Percentiles rank a stretch among this genome's conserved stretches.
Evolutionary conservation across 1,140 invertebrate genomes (phyloP).

Genomic region (Mesaphorura yosii): DNA sequence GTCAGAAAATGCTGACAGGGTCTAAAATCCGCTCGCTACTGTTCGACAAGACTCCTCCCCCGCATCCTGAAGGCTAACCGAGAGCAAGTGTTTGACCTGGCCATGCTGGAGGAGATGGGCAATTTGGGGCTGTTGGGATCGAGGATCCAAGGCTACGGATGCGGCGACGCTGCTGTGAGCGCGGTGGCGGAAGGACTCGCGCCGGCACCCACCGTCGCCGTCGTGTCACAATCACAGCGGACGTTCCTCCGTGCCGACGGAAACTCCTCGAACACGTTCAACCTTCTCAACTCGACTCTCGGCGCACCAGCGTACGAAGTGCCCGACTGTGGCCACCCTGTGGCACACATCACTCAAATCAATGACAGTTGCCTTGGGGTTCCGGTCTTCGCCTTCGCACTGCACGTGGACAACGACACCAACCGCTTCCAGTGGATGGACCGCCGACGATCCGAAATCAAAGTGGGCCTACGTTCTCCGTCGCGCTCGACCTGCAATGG

Average conservation of each 20-base stretch:
- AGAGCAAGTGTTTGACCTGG: too few relatives aligned
- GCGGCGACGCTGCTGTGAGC: too few relatives aligned
- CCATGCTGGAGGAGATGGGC: too few relatives aligned
- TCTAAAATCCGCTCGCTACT: too few relatives aligned
- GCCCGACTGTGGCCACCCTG: conserved; percentile 24
- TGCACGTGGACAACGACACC: conserved; percentile 17
- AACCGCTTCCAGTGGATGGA: conserved; percentile 20
- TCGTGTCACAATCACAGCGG: too few relatives aligned
- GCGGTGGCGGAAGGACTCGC: too few relatives aligned
- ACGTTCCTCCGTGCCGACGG: conserved; percentile 15
- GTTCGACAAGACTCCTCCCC: too few relatives aligned
- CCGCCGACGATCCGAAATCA: conserved; percentile 25
- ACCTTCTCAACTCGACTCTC: conserved; percentile 12
- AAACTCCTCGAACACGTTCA: conserved; percentile 12
- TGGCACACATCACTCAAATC: conserved; percentile 19
- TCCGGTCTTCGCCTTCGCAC: conserved; percentile 14
- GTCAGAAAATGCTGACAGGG: too few relatives aligned
- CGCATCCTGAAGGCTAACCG: too few relatives aligned
- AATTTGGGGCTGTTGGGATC: too few relatives aligned
- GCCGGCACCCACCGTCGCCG: too few relatives aligned
- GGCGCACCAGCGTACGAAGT: conserved; percentile 17
- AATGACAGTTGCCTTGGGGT: not conserved
- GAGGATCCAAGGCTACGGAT: too few relatives aligned
- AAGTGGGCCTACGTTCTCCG: conserved; percentile 8
- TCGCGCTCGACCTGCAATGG: not conserved